phyloP scores from a whole-genome alignment of 2,888 invertebrate genomes.

The Caenorhabditis auriculariae region DNA sequence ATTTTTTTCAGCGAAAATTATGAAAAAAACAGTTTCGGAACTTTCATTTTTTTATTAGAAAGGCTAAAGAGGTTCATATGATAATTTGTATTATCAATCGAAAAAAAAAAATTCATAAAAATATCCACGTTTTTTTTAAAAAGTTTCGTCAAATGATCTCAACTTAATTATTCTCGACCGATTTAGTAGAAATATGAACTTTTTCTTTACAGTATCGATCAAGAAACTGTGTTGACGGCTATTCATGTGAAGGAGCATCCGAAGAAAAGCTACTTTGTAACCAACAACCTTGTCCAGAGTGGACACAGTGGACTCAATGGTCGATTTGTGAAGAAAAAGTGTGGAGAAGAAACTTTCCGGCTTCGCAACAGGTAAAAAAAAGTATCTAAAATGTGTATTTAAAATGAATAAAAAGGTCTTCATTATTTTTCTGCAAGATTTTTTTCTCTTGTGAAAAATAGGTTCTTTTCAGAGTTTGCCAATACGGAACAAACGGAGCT shows the following conservation, averaged over 20 bases:
- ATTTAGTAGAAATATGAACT: background rate
- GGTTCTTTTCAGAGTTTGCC: conserved; percentile 28
- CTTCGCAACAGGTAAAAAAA: conserved; percentile 36
- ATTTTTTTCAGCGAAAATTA: too few species aligned
- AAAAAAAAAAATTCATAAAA: too few species aligned
- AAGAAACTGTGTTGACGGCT: conserved; percentile 39
- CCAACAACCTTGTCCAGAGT: conserved; percentile 42
- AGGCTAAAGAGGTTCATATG: too few species aligned
- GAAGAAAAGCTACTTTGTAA: conserved; percentile 44
- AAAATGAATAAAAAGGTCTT: background rate
- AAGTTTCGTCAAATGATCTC: too few species aligned
- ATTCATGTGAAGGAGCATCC: conserved; percentile 32
- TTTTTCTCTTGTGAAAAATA: too few species aligned
- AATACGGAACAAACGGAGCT: conserved; percentile 23
- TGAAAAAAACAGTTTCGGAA: too few species aligned
- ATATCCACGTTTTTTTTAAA: too few species aligned
- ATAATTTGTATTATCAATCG: too few species aligned
- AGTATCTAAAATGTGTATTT: background rate
- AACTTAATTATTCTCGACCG: too few species aligned
- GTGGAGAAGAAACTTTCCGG: conserved; percentile 39
- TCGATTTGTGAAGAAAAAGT: conserved; percentile 40
- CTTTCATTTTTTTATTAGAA: too few species aligned
- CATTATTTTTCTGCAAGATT: background rate
- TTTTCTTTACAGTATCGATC: conserved; percentile 22
- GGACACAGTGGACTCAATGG: conserved; percentile 47